phyloP scores from a whole-genome alignment of 2,113 vertebrate species.

The Psilopsiagon aymara region DNA sequence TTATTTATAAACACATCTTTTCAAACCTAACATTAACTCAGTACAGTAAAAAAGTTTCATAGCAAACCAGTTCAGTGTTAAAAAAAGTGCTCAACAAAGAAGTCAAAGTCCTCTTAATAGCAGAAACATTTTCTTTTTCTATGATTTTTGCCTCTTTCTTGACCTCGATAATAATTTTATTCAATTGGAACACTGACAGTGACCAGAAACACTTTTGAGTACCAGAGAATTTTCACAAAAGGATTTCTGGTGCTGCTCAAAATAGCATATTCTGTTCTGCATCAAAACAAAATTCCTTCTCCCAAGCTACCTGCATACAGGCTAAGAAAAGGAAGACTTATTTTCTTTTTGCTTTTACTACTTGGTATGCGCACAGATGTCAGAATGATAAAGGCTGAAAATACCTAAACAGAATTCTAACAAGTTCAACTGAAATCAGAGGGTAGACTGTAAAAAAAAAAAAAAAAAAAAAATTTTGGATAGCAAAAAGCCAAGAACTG shows the following conservation, averaged over 20 bases:
- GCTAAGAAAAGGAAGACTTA: not conserved
- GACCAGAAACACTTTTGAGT: not conserved
- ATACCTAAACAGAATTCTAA: not conserved
- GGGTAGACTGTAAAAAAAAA: not conserved
- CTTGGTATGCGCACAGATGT: not conserved
- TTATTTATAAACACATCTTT: constrained; percentile 34
- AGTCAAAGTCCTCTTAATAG: not conserved
- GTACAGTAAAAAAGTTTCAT: not conserved
- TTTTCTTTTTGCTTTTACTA: not conserved
- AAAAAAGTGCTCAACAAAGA: not conserved
- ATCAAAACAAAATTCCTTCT: not conserved
- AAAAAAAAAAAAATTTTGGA: not conserved
- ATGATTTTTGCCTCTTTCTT: not conserved
- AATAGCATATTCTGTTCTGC: not conserved
- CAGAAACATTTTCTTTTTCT: not conserved
- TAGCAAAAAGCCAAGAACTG: not conserved
- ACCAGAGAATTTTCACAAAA: not conserved
- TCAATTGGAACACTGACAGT: not conserved
- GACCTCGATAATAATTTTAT: not conserved
- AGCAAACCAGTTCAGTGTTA: not conserved
- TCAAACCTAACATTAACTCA: not conserved
- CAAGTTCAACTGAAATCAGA: not conserved
- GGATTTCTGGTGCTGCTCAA: not conserved
- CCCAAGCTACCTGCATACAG: not conserved
- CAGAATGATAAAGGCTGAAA: not conserved